Base-by-base conservation (phyloP, 64 coral and sea anemone genomes). In the Trachythela sp. region DNA sequence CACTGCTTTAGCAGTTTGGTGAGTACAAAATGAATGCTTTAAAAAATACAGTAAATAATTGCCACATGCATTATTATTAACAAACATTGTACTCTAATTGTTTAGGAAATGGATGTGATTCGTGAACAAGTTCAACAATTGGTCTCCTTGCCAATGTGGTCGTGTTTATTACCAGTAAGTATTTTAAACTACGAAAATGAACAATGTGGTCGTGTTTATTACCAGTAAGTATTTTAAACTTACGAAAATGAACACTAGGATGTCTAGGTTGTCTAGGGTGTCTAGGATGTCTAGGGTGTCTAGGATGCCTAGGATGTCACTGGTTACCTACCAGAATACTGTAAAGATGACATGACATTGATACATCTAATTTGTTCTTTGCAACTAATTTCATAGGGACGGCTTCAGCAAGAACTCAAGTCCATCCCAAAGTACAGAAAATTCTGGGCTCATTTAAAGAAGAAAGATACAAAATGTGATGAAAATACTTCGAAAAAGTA, bases 1-100 rank as follows among this genome's bases (percentile, higher is more conserved):
- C 96, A 99, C 56, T 95, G 93, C 59, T 99, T 99, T 18, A 99
- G 92, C 83, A 99, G 96, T 87, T 77, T 99, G 93, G 96, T 99
- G 54, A 86, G 93, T 97, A 35, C 10, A 2, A 42, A 45, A 29
- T 7, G 42, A 1, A 84, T 85, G 48, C 1, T 22, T 14, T 20
- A 20, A 17, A 45, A n/a, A 76, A 33, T 20, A 86, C n/a, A 24
- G 15, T 67, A 32, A 54, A 11, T 58, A 11, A 32, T 87, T 5
- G 3, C 3, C 20, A 68, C 30, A 68, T 68, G 59, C n/a, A n/a
- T n/a, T n/a, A n/a, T n/a, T 68, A 31, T 68, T 22, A 68, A 68
- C 14, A 22, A 6, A 6, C 59, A 68, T 7, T 68, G 56, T 60
- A 60, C 2, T 15, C 9, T 92, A 72, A 38, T 84, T 88, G 70